Percentiles rank a stretch among this genome's conserved stretches.
These are phyloP conservation scores for Nothoprocta pentlandii DNA, from an alignment of 2,113 vertebrate genomes.

Conservation along the genomic window DNA sequence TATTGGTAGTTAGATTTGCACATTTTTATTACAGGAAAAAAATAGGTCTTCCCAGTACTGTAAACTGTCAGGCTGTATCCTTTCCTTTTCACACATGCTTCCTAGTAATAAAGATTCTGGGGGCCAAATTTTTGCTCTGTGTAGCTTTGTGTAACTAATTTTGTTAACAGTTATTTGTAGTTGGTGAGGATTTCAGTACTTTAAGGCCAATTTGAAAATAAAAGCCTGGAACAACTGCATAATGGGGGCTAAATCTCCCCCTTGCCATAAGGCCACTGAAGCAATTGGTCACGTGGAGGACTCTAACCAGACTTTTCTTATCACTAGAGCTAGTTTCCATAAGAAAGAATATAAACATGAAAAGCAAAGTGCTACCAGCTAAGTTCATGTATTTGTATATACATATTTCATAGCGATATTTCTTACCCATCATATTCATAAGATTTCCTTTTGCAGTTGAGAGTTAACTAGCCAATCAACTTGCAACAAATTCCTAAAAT, in stretches of 20 bases:
- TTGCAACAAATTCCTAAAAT: not conserved
- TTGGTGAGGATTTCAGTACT: not conserved
- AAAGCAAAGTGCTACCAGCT: not conserved
- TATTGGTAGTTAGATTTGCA: not conserved
- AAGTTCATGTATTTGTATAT: not conserved
- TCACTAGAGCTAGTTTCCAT: not conserved
- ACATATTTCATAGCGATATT: not conserved
- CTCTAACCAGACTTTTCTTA: not conserved
- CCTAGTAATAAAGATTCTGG: not conserved
- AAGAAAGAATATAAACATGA: not conserved
- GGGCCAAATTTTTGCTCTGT: not conserved
- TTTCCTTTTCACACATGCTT: not conserved
- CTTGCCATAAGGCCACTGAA: not conserved
- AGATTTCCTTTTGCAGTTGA: slow-evolving; percentile 1
- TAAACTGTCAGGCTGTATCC: not conserved
- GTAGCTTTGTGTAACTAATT: not conserved
- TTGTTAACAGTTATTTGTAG: not conserved
- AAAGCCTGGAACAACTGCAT: not conserved
- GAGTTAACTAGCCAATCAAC: not conserved
- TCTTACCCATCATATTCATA: not conserved
- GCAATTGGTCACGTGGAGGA: not conserved
- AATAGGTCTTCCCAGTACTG: not conserved
- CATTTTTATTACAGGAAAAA: not conserved
- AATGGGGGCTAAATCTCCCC: not conserved
- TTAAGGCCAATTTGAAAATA: slow-evolving; percentile 1